phyloP scores from a whole-genome alignment of 2,113 vertebrate genomes.

The Mus musculus region DNA sequence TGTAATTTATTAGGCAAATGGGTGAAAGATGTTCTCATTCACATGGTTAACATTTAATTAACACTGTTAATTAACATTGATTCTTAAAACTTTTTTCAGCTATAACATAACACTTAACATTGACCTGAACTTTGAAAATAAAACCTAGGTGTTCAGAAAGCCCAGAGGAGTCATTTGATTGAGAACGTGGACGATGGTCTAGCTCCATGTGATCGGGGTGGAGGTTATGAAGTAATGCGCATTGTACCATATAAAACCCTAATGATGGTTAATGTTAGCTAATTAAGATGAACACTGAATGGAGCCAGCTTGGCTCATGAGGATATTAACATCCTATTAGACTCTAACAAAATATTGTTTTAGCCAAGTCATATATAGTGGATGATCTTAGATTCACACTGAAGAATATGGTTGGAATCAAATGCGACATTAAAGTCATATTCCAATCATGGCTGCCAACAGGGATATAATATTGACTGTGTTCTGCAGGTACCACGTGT shows the following conservation, averaged over 20 bases:
- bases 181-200: conserved; percentile 87
- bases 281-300: conserved; percentile 89
- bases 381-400: conserved; percentile 80
- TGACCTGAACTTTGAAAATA: conserved; percentile 89
- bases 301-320: conserved; percentile 85
- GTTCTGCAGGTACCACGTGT: conserved; percentile 21
- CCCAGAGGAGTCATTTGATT: conserved; percentile 85
- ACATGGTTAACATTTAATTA: conserved; percentile 90
- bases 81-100: conserved; percentile 85
- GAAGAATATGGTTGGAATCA: conserved; percentile 79
- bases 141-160: conserved; percentile 85
- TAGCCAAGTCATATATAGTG: conserved; percentile 84
- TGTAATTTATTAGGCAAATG: conserved; percentile 84
- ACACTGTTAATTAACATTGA: conserved; percentile 89
- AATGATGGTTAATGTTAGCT: conserved; percentile 90
- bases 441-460: conserved; percentile 70
- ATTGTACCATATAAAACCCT: conserved; percentile 89
- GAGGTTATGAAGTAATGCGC: conserved; percentile 88
- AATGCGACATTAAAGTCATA: conserved; percentile 76
- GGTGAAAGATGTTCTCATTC: conserved; percentile 89
- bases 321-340: conserved; percentile 87
- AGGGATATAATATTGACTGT: conserved; percentile 78
- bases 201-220: conserved; percentile 82
- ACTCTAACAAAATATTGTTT: conserved; percentile 90
- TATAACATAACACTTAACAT: conserved; percentile 87